phyloP scores from a whole-genome alignment of 2,113 vertebrate genomes.

The Lasiurus cinereus region DNA sequence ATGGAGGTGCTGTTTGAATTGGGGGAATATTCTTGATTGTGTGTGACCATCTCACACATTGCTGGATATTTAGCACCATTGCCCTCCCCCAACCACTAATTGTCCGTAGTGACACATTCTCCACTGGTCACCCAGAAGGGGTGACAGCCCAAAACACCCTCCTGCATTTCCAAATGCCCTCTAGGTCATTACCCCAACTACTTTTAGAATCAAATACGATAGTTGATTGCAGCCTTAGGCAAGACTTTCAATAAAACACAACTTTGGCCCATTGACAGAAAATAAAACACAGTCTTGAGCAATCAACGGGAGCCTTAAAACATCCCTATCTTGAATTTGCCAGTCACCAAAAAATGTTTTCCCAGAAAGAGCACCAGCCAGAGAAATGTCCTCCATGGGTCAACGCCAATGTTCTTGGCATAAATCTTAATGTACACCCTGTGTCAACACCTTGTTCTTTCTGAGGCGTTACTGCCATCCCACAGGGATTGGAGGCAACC shows the following conservation, averaged over 20 bases:
- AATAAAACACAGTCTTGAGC: background rate
- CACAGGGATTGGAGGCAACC: too few species aligned
- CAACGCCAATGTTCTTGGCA: background rate
- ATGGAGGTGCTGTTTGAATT: background rate
- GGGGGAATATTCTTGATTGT: background rate
- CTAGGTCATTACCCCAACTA: background rate
- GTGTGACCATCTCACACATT: background rate
- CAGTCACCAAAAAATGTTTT: background rate
- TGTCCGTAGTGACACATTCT: background rate
- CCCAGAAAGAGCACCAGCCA: background rate
- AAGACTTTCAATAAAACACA: background rate
- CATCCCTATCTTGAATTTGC: background rate
- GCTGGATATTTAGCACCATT: background rate
- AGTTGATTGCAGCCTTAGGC: background rate
- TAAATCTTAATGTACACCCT: background rate
- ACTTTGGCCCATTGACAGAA: background rate
- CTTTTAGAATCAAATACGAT: background rate
- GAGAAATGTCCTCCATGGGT: background rate
- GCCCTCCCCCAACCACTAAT: background rate
- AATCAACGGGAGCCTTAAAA: background rate
- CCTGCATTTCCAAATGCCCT: background rate
- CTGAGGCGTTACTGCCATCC: too few species aligned
- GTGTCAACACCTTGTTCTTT: background rate
- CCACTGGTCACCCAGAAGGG: background rate
- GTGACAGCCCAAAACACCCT: background rate